Evolutionary conservation across 2,888 invertebrate genomes (phyloP).

Genomic region (Ptychoptera albimana): DNA sequence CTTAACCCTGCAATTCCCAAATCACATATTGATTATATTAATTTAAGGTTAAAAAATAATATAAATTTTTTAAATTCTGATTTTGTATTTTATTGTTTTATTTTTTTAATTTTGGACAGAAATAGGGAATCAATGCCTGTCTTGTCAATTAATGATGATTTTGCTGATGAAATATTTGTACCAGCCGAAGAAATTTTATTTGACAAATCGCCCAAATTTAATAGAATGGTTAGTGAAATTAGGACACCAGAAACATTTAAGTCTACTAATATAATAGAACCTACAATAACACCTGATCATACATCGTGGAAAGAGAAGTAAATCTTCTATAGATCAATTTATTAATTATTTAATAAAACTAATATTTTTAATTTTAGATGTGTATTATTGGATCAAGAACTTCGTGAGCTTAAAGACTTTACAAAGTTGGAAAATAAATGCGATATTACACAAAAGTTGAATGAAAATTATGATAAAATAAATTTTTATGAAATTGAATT

Average conservation of each 20-base stretch:
- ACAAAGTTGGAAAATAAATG: slow-evolving; percentile 42
- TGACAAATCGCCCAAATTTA: slow-evolving; percentile 1
- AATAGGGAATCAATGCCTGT: no score
- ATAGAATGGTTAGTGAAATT: neutral
- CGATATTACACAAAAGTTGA: slow-evolving; percentile 17
- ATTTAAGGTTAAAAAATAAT: neutral
- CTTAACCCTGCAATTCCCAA: neutral
- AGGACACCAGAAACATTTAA: slow-evolving; percentile 3
- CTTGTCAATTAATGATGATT: neutral
- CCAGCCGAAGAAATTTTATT: slow-evolving; percentile 1
- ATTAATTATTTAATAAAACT: neutral
- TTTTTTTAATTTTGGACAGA: neutral
- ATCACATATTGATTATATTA: neutral
- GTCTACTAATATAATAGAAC: neutral
- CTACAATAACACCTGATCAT: neutral
- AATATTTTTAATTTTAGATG: slow-evolving; percentile 26
- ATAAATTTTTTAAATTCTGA: neutral
- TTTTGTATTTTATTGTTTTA: neutral
- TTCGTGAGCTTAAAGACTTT: slow-evolving; percentile 37
- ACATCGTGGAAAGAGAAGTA: neutral
- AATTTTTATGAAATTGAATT: slow-evolving; percentile 9
- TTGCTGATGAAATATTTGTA: slow-evolving; percentile 1
- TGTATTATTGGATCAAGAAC: slow-evolving; percentile 34
- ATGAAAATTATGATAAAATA: slow-evolving; percentile 13
- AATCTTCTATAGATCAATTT: neutral